phyloP scores from a whole-genome alignment of 2,113 vertebrate genomes.

The Callocephalon fimbriatum region DNA sequence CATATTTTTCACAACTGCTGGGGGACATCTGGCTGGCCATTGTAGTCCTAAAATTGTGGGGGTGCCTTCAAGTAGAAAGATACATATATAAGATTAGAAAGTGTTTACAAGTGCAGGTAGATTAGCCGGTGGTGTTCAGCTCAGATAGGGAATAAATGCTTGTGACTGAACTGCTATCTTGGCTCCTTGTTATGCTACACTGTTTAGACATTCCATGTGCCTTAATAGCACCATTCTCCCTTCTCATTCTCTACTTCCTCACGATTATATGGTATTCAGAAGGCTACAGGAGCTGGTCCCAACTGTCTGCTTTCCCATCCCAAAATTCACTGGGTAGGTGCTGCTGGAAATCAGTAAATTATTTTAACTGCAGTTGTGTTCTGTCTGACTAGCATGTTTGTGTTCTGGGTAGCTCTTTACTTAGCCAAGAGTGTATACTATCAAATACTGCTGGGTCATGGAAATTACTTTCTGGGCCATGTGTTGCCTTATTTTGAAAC shows the following conservation, averaged over 20 bases:
- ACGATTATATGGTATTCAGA: background rate
- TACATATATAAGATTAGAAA: background rate
- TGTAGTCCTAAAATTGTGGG: background rate
- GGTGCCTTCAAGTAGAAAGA: background rate
- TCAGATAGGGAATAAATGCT: background rate
- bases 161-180: background rate
- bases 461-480: background rate
- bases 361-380: background rate
- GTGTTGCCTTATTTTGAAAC: background rate
- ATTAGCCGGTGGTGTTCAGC: background rate
- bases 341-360: background rate
- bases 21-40: background rate
- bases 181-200: background rate
- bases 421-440: background rate
- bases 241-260: background rate
- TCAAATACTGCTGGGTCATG: background rate
- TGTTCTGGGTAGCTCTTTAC: background rate
- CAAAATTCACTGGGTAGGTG: background rate
- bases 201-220: background rate
- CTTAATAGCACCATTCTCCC: fast-evolving
- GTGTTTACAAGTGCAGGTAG: background rate
- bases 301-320: background rate
- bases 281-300: background rate
- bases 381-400: background rate
- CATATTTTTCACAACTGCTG: background rate